A percentile compares a stretch with the other conserved stretches of the same genome.
Conservation (phyloP, 2,797 vertebrate genomes). For the Halcyon chelicuti region DNA sequence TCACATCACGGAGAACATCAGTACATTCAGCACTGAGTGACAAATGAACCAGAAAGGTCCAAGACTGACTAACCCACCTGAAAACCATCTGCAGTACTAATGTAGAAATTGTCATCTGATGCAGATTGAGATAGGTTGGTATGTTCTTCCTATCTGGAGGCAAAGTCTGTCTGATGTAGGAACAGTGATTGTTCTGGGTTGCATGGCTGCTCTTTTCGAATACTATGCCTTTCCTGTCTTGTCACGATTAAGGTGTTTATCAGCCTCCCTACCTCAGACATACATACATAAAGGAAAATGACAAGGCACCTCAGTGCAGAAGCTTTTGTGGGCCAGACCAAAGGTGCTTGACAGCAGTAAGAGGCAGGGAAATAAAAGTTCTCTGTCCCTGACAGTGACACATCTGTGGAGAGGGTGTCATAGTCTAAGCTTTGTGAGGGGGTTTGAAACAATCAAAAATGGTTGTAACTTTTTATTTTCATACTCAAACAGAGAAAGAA, state of each 20-base stretch:
- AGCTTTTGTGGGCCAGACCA: background rate
- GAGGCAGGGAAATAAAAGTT: background rate
- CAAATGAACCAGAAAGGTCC: background rate
- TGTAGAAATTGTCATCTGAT: background rate
- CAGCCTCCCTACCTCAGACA: background rate
- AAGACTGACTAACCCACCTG: background rate
- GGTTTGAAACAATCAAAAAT: background rate
- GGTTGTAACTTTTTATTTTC: background rate
- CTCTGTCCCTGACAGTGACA: background rate
- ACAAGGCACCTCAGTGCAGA: background rate
- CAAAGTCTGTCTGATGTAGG: background rate
- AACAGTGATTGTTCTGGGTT: background rate
- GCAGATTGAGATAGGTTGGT: background rate
- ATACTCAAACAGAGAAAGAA: too few relatives aligned
- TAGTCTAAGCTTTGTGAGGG: background rate
- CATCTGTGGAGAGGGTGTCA: background rate
- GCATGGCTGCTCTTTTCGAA: background rate
- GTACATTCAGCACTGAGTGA: background rate
- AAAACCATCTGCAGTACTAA: background rate
- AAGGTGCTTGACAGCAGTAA: background rate
- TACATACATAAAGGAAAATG: background rate
- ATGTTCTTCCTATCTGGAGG: background rate
- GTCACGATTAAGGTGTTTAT: background rate
- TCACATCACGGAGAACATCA: background rate
- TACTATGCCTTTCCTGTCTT: background rate